Conservation (phyloP, 2,888 invertebrate species). For the Anoncus sp. region DNA sequence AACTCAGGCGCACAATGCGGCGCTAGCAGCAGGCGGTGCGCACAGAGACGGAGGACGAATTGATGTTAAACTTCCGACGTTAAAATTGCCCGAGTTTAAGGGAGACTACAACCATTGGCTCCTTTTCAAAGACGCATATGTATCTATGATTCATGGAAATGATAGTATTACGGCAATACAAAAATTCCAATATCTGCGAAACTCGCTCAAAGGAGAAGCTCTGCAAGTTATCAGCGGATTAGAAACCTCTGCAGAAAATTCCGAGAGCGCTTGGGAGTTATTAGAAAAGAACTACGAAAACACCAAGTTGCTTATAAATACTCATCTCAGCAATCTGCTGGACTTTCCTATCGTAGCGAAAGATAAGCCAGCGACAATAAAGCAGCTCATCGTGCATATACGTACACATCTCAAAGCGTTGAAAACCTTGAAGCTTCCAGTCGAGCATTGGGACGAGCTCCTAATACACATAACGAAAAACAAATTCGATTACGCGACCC, state of each 20-base stretch:
- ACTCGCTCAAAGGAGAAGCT: conserved; percentile 8
- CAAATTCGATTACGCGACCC: conserved; percentile 65
- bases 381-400: conserved; percentile 56
- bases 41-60: conserved; percentile 2
- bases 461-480: conserved; percentile 63
- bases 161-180: conserved; percentile 13
- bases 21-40: background rate
- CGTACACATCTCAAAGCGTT: conserved; percentile 65
- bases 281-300: conserved; percentile 39
- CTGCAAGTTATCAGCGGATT: conserved; percentile 44
- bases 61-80: conserved; percentile 37
- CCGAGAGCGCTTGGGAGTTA: conserved; percentile 46
- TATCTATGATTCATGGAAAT: conserved; percentile 39
- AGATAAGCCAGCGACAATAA: conserved; percentile 53
- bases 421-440: conserved; percentile 64
- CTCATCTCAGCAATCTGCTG: conserved; percentile 45
- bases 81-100: conserved; percentile 43
- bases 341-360: conserved; percentile 45
- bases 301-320: conserved; percentile 46
- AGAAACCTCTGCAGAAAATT: conserved; percentile 35
- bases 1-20: conserved; percentile 17
- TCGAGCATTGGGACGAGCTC: conserved; percentile 67
- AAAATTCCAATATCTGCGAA: conserved; percentile 51
- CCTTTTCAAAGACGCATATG: conserved; percentile 44
- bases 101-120: conserved; percentile 46